Percentiles rank a stretch among this genome's conserved stretches.
Evolutionary conservation across 1,140 invertebrate species (phyloP).

Genomic region (Trigoniulus corallinus): DNA sequence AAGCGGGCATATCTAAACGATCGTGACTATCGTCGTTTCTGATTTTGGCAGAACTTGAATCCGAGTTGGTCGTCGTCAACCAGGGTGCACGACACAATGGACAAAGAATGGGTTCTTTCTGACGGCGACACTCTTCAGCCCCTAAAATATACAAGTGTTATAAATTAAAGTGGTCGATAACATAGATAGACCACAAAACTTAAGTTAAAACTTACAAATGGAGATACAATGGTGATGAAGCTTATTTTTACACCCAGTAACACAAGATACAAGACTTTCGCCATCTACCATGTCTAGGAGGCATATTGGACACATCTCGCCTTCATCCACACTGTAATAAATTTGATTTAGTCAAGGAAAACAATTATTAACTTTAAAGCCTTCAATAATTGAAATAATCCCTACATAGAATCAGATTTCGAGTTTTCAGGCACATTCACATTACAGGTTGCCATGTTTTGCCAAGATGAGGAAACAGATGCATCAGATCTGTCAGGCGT

Average conservation of each 20-base stretch:
- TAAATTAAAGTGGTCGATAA: no score
- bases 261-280: slow-evolving; percentile 29
- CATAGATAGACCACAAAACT: no score
- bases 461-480: no score
- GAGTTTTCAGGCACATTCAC: no score
- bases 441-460: no score
- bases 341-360: no score
- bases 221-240: slow-evolving; percentile 33
- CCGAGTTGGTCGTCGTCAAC: slow-evolving; percentile 7
- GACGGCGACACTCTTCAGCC: slow-evolving; percentile 28
- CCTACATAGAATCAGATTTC: no score
- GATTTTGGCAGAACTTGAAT: slow-evolving; percentile 8
- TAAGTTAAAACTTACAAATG: slow-evolving; percentile 24
- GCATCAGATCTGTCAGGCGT: no score
- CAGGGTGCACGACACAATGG: slow-evolving; percentile 27
- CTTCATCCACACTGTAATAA: slow-evolving; percentile 29
- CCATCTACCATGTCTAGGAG: slow-evolving; percentile 31
- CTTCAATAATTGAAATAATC: no score
- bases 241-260: slow-evolving; percentile 28
- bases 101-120: slow-evolving; percentile 28
- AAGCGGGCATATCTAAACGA: no score
- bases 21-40: no score
- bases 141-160: slow-evolving; percentile 17
- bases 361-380: no score
- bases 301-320: slow-evolving; percentile 32